Conservation (phyloP, 2,113 vertebrate species). For the Campylomormyrus numenius region DNA sequence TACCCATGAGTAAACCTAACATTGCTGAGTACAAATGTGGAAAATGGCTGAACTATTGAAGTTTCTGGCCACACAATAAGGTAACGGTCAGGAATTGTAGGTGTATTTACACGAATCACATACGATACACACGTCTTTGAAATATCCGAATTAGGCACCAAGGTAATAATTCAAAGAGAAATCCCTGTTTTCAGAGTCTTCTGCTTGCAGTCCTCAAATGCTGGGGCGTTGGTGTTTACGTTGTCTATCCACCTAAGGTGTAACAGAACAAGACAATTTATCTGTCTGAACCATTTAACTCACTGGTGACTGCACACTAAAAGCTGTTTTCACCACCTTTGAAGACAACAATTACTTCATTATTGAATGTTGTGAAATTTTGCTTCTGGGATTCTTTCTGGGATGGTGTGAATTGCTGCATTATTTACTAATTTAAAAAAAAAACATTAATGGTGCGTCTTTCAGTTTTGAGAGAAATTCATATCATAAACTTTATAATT, state of each 20-base stretch:
- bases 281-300: background rate
- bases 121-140: background rate
- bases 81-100: background rate
- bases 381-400: background rate
- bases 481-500: background rate
- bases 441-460: background rate
- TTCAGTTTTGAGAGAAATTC: background rate
- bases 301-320: background rate
- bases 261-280: background rate
- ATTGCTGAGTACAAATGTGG: background rate
- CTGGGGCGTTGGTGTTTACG: background rate
- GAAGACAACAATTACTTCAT: background rate
- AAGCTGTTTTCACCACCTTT: background rate
- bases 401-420: background rate
- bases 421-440: background rate
- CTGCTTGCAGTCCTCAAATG: background rate
- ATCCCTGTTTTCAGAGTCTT: background rate
- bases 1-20: background rate
- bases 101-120: background rate
- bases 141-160: background rate
- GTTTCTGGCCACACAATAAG: background rate
- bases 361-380: background rate
- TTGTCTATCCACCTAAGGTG: background rate
- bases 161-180: background rate
- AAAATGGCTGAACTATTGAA: background rate